These are phyloP conservation scores for Ctena decussata DNA, from an alignment of 2,888 invertebrate species.

Conservation along the genomic window DNA sequence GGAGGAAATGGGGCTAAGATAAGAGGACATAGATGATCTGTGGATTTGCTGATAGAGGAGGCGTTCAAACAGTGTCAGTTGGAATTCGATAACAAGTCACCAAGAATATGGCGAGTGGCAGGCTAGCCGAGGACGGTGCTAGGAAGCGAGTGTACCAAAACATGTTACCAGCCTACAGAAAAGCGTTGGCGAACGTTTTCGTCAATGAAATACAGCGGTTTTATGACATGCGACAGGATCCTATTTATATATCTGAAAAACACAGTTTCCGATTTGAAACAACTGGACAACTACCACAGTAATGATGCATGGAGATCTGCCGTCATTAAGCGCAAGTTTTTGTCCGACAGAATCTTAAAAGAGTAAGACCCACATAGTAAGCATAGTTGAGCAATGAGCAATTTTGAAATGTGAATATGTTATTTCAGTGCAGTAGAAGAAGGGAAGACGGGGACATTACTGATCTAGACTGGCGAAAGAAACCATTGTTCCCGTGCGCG, in stretches of 20 bases:
- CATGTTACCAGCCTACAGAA: neutral
- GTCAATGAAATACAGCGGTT: neutral
- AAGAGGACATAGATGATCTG: neutral
- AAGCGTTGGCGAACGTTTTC: neutral
- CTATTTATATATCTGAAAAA: neutral
- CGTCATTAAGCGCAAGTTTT: neutral
- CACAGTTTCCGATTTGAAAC: neutral
- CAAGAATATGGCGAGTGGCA: neutral
- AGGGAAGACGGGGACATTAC: too few relatives aligned
- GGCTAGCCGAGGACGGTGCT: neutral
- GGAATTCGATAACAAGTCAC: neutral
- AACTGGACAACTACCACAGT: neutral
- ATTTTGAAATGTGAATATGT: too few relatives aligned
- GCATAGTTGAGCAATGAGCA: too few relatives aligned
- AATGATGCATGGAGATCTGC: neutral
- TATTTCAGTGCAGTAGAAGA: too few relatives aligned
- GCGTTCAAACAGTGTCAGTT: neutral
- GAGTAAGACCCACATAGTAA: neutral
- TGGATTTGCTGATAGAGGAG: neutral
- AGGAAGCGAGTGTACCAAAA: neutral
- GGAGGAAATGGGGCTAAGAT: neutral
- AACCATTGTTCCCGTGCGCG: too few relatives aligned
- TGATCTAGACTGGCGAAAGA: too few relatives aligned
- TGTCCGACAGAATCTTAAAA: neutral
- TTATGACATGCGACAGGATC: neutral